phyloP scores from a whole-genome alignment of 2,113 vertebrate species.

The Lynx canadensis region DNA sequence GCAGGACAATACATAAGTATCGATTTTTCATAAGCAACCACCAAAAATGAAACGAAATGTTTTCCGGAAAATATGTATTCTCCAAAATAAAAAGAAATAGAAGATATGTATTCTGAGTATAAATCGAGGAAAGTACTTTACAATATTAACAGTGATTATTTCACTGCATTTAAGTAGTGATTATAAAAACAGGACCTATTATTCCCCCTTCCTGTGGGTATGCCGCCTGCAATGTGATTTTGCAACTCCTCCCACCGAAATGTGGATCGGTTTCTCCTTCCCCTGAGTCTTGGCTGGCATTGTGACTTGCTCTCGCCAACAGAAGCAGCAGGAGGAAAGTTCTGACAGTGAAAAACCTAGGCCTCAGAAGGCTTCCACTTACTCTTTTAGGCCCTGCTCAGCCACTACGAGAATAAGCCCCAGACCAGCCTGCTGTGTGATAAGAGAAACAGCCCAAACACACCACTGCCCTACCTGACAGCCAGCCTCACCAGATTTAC shows the following conservation, averaged over 20 bases:
- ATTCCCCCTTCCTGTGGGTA: not conserved
- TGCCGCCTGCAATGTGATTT: not conserved
- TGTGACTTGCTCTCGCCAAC: not conserved
- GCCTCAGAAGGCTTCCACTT: not conserved
- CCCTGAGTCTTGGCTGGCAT: not conserved
- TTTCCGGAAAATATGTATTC: not conserved
- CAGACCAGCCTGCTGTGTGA: not conserved
- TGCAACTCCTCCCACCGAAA: not conserved
- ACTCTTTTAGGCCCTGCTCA: not conserved
- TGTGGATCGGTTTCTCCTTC: not conserved
- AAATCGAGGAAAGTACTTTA: not conserved
- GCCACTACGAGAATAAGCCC: not conserved
- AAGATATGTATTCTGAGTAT: not conserved
- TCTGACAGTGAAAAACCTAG: not conserved
- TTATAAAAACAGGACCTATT: not conserved
- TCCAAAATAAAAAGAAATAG: conserved; percentile 34
- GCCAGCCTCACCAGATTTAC: not conserved
- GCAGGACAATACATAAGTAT: not conserved
- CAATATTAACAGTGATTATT: not conserved
- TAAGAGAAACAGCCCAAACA: not conserved
- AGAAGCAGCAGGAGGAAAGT: not conserved
- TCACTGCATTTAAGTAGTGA: not conserved
- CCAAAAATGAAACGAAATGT: not conserved
- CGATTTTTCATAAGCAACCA: not conserved
- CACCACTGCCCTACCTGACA: not conserved